Percentiles rank a stretch among this genome's conserved stretches.
phyloP scores from a whole-genome alignment of 2,113 vertebrate species.

The Onychostoma macrolepis region DNA sequence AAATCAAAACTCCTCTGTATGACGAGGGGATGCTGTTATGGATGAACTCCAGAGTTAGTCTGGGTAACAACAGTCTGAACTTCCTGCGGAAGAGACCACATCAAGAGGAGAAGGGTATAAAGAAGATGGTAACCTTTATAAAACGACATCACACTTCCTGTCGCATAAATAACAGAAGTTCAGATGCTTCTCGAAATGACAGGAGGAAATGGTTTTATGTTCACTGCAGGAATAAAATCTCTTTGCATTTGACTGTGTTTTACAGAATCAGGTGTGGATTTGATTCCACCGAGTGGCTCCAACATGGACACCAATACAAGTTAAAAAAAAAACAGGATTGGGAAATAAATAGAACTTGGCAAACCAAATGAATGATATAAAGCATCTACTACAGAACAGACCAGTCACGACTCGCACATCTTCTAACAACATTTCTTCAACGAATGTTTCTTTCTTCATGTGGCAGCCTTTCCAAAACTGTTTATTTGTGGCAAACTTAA shows the following conservation, averaged over 20 bases:
- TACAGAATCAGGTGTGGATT: neutral
- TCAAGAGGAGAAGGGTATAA: neutral
- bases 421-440: neutral
- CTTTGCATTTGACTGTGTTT: neutral
- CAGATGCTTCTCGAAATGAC: neutral
- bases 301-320: neutral
- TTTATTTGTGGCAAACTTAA: neutral
- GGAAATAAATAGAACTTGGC: neutral
- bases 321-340: neutral
- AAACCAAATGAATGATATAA: neutral
- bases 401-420: no score
- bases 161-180: conserved; percentile 2
- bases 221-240: neutral
- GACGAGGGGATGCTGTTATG: neutral
- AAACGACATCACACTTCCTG: conserved; percentile 20
- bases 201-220: neutral
- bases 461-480: neutral
- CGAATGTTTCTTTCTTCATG: neutral
- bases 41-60: conserved; percentile 18
- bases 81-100: neutral
- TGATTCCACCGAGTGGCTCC: neutral
- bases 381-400: neutral
- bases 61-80: neutral
- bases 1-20: neutral
- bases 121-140: conserved; percentile 23